Base-by-base conservation (phyloP, 2,888 invertebrate genomes). In the Myopa tessellatipennis region DNA sequence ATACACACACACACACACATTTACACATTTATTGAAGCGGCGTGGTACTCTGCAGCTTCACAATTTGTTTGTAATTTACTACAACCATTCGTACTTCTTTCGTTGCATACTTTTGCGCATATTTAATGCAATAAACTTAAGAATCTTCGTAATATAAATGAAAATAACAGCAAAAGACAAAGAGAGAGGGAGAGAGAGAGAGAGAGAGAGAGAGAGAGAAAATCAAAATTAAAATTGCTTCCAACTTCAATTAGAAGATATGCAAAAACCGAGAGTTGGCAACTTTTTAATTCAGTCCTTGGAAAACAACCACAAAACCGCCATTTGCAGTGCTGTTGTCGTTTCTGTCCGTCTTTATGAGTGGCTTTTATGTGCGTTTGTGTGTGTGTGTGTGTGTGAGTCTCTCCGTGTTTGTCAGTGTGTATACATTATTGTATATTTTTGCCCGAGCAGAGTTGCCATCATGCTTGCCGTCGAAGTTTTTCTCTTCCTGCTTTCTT, bases 81-180 rank as follows among this genome's bases (percentile, higher is more conserved):
- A 36, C 63, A 14, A 34, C n/a, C 26, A 18, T 73, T 60, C 60
- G 12, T 45, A 18, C 45, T 36, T 18, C 63, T 77, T 12, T 61
- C 38, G 36, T 74, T 63, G 70, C 65, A 74, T 77, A 74, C 74
- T 77, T 69, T 77, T 69, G 77, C 18, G 77, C 69, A 77, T 77
- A 61, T 77, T 74, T 74, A 70, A 77, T 77, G 74, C 63, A 77
- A 77, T 74, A 69, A 77, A 77, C 69, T 60, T 40, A 36, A 52
- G 63, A 50, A 65, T 50, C 65, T 63, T n/a, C 63, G 26, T 74
- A 63, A 65, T 52, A 55, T 38, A 14, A 34, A 71, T 38, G n/a
- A 38, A 38, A 71, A 38, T 34, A 71, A 71, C n/a, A 36, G 58
- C 5, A 12, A 7, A 40, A 69, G n/a, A 50, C 5, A 50, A 45